phyloP scores from a whole-genome alignment of 1,140 invertebrate species.

The Drosophila gunungcola region DNA sequence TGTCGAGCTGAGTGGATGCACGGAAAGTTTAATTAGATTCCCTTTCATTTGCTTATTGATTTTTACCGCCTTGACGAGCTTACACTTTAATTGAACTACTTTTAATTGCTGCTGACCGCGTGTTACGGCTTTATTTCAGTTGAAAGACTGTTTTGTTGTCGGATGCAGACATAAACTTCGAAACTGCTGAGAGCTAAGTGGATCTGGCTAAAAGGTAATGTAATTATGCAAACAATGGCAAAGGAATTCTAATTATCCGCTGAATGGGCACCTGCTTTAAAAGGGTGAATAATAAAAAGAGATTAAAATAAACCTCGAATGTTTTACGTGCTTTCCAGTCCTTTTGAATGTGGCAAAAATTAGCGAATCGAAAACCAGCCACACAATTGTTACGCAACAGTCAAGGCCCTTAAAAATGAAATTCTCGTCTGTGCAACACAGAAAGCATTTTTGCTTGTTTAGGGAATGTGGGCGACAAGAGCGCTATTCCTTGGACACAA shows the following conservation, averaged over 20 bases:
- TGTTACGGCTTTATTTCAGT: constrained; percentile 2
- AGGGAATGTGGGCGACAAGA: constrained; percentile 28
- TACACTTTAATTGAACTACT: constrained; percentile 23
- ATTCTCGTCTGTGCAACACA: constrained; percentile 3
- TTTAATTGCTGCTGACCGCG: constrained; percentile 22
- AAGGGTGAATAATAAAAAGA: not conserved
- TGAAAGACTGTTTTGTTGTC: constrained; percentile 19
- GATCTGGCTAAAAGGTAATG: constrained; percentile 8
- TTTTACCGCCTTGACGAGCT: constrained; percentile 10
- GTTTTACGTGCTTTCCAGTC: constrained; percentile 1
- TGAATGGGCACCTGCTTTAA: not conserved
- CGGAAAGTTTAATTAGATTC: constrained; percentile 16
- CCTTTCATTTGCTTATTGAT: constrained; percentile 23
- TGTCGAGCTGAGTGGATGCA: not conserved
- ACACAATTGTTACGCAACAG: constrained; percentile 27
- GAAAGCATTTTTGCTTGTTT: constrained; percentile 28
- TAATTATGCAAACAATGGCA: constrained; percentile 8
- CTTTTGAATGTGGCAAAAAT: constrained; percentile 9
- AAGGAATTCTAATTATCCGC: constrained; percentile 1
- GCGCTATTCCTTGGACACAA: not conserved
- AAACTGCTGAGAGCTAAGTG: not conserved
- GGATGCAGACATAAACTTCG: constrained; percentile 14
- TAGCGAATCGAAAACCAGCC: constrained; percentile 1
- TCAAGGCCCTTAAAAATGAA: constrained; percentile 14
- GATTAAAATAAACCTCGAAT: constrained; percentile 7